A percentile compares a stretch with the other conserved stretches of the same genome.
Conservation (phyloP, 1,140 invertebrate species). For the Bombus superbus region DNA sequence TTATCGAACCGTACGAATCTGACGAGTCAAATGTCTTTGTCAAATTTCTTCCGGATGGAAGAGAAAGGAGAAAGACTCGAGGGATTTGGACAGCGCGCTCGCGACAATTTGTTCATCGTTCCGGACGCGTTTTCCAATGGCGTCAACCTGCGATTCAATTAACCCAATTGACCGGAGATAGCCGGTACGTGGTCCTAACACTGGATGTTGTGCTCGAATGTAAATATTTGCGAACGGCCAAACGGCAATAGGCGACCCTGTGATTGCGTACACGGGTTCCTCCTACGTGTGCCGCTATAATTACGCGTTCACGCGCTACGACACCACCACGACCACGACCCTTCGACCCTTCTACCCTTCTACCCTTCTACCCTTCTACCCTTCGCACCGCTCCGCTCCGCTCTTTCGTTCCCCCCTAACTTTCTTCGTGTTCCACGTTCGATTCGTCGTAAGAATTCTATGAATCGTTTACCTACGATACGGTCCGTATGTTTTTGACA, state of each 20-base stretch:
- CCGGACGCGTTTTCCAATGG: conserved; percentile 1
- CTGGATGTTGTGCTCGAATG: conserved; percentile 45
- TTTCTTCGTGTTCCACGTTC: background rate
- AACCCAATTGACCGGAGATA: conserved; percentile 59
- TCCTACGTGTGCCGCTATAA: background rate
- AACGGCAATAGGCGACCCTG: conserved; percentile 28
- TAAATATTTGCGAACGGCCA: conserved; percentile 63
- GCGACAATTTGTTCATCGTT: conserved; percentile 21
- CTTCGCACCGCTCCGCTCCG: too few species aligned
- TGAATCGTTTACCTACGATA: too few species aligned
- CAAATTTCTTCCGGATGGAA: too few species aligned
- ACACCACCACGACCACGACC: fast-evolving
- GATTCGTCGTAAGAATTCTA: background rate
- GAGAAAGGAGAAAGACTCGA: too few species aligned
- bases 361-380: too few species aligned
- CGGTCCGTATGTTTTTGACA: too few species aligned
- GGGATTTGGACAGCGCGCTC: background rate
- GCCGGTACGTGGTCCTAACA: conserved; percentile 32
- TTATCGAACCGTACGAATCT: too few species aligned
- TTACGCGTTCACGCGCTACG: background rate
- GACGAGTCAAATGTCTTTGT: too few species aligned
- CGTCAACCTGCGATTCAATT: conserved; percentile 48
- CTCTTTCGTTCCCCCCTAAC: background rate
- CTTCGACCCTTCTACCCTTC: background rate
- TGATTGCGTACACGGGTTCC: conserved; percentile 14